Evolutionary conservation across 2,113 vertebrate genomes (phyloP).

Genomic region (Hyperopisus bebe): DNA sequence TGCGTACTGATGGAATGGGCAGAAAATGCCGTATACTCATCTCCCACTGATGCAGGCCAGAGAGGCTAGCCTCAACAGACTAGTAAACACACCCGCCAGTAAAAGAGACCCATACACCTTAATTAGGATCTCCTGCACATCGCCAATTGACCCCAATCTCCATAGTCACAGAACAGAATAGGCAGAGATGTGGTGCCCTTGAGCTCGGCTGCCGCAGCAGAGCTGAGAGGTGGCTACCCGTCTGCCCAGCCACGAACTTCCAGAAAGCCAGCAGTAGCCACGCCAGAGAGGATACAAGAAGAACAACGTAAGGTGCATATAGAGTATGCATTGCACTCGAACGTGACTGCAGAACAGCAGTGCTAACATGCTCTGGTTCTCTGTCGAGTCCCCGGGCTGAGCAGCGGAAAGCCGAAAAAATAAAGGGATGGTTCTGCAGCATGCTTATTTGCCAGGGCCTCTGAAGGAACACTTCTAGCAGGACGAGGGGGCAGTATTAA

Average conservation of each 20-base stretch:
- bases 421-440: neutral
- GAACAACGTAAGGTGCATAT: neutral
- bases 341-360: neutral
- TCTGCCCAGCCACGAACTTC: neutral
- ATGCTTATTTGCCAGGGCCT: neutral
- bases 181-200: neutral
- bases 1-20: neutral
- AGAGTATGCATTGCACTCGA: neutral
- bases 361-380: neutral
- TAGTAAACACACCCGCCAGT: neutral
- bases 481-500: neutral
- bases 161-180: neutral
- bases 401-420: neutral
- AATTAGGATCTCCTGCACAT: neutral
- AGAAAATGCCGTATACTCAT: neutral
- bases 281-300: neutral
- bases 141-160: neutral
- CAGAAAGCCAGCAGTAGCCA: neutral
- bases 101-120: neutral
- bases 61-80: neutral
- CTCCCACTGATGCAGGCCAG: too few relatives aligned
- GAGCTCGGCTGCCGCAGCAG: neutral
- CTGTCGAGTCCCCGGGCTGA: neutral
- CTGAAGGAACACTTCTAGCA: neutral
- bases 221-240: neutral